Base-by-base conservation (phyloP, 2,113 vertebrate species). In the Promerops cafer region DNA sequence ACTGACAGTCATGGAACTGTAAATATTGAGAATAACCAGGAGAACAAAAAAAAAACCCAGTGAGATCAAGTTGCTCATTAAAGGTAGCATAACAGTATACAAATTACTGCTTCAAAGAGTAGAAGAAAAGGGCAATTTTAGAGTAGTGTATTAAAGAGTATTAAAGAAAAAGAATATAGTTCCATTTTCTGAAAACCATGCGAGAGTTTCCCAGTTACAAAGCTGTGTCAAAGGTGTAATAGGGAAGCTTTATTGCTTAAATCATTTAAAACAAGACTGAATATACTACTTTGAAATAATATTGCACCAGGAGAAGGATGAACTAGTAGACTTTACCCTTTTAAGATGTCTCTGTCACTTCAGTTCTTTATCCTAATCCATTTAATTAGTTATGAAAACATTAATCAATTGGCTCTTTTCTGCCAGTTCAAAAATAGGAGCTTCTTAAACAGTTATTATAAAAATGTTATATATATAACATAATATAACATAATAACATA, bases 311-410 rank as follows among this genome's bases (percentile, higher is more conserved):
- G 1, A 85, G 6, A 37, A 89, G 24, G 18, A 66, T 70, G 63
- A 89, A 53, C 19, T 76, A 20, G 23, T 53, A 95, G 77, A 85
- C 27, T 16, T 93, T 70, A 59, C 9, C 6, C 18, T 89, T 80
- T 80, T 69, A 82, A 85, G n/a, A 70, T 65, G 7, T 70, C 14
- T 89, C 28, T 77, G 21, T 80, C 35, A 54, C 17, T 80, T 90
- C 59, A 70, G 11, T 37, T 33, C 5, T 90, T 39, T 65, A 61
- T 72, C 44, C 14, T 53, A 74, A 86, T 64, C 37, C 44, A 53
- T 72, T 94, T 85, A 91, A 93, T 93, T 87, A 88, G 10, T 77
- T 83, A 90, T 86, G 37, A 90, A 93, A 88, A 70, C 39, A 86
- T 92, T 90, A 63, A 83, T 90, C 39, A 54, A 47, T 53, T 33